Evolutionary conservation across 2,113 vertebrate species (phyloP).

Genomic region (Ellobius talpinus): DNA sequence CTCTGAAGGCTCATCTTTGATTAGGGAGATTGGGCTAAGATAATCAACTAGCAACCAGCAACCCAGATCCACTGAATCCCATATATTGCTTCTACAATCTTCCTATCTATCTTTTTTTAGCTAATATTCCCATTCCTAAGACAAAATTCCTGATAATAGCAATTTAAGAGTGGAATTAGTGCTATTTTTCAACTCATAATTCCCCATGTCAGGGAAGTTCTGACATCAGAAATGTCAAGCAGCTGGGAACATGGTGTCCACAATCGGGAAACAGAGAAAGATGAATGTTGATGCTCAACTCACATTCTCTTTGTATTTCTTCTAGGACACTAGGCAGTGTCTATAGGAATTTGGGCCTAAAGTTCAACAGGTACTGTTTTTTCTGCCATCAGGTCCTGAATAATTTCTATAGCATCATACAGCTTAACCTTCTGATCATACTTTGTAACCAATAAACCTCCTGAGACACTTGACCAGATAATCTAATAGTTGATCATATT

Average conservation of each 20-base stretch:
- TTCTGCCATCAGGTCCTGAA: not conserved
- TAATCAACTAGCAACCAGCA: not conserved
- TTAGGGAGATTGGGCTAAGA: not conserved
- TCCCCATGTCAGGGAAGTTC: not conserved
- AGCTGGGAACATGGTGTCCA: too few relatives aligned
- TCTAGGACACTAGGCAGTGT: too few relatives aligned
- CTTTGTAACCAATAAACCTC: not conserved
- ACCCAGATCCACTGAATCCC: accelerated
- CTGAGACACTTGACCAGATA: not conserved
- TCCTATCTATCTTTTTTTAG: not conserved
- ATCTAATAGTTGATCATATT: not conserved
- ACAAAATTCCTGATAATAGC: not conserved
- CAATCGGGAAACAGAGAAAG: not conserved
- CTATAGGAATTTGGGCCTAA: not conserved
- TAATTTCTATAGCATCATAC: not conserved
- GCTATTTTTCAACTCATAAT: not conserved
- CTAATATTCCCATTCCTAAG: not conserved
- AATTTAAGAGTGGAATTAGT: not conserved
- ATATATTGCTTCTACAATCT: not conserved
- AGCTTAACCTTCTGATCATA: not conserved
- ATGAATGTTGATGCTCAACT: not conserved
- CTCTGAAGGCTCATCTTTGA: not conserved
- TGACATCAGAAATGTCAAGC: not conserved
- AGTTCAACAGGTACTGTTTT: not conserved
- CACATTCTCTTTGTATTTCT: too few relatives aligned